Evolutionary conservation across 2,113 vertebrate species (phyloP).

Genomic region (Beaufortia kweichowensis): DNA sequence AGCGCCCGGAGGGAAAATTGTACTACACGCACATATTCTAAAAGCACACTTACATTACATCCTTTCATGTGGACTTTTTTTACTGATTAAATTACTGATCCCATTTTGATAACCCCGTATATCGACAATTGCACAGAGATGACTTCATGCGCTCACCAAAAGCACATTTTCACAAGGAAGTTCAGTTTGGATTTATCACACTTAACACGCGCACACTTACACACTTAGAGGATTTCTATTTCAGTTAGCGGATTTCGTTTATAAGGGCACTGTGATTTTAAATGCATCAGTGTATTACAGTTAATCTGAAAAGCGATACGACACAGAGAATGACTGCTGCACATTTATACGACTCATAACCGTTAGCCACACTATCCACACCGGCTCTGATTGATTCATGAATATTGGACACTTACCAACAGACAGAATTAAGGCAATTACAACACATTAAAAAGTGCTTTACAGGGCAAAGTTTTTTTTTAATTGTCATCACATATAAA

Average conservation of each 20-base stretch:
- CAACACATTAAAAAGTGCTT: conserved; percentile 48
- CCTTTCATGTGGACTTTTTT: conserved; percentile 27
- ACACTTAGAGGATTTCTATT: neutral
- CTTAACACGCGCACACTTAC: conserved; percentile 9
- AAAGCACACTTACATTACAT: conserved; percentile 20
- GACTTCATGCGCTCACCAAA: conserved; percentile 34
- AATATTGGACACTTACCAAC: conserved; percentile 43
- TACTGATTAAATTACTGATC: conserved; percentile 43
- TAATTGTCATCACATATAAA: conserved; percentile 52
- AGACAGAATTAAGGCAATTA: conserved; percentile 48
- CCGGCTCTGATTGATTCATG: conserved; percentile 13
- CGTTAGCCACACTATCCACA: conserved; percentile 14
- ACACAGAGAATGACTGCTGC: conserved; percentile 22
- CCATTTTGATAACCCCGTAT: conserved; percentile 44
- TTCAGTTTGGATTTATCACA: conserved; percentile 7
- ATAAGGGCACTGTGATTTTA: conserved; percentile 17
- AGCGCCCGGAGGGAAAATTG: neutral
- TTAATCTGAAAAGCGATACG: conserved; percentile 42
- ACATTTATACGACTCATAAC: conserved; percentile 37
- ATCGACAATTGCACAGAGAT: conserved; percentile 41
- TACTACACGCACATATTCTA: conserved; percentile 13
- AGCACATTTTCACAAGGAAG: conserved; percentile 43
- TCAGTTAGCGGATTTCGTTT: conserved; percentile 24
- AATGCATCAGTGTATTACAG: conserved; percentile 45
- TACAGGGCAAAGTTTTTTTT: conserved; percentile 8